Evolutionary conservation across 2,797 vertebrate genomes (phyloP).

Genomic region (Cyclura pinguis): DNA sequence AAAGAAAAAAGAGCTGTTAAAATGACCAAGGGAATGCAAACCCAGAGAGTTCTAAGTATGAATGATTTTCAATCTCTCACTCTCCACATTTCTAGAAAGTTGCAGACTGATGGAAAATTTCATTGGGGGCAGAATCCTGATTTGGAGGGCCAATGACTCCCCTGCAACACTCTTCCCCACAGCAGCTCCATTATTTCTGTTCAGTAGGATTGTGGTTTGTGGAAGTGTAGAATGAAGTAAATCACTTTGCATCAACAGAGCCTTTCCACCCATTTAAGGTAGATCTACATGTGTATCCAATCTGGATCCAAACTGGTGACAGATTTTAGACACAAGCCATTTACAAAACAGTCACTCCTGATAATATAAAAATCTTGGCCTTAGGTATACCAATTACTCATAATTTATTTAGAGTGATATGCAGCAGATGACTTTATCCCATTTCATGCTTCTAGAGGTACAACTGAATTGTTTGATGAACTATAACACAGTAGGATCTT

Average conservation of each 20-base stretch:
- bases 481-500: not conserved
- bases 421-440: not conserved
- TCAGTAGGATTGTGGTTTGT: too few relatives aligned
- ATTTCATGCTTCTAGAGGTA: not conserved
- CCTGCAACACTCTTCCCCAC: too few relatives aligned
- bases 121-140: too few relatives aligned
- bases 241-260: not conserved
- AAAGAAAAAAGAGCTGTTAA: too few relatives aligned
- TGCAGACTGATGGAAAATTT: too few relatives aligned
- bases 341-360: not conserved
- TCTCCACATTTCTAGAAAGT: too few relatives aligned
- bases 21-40: too few relatives aligned
- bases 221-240: not conserved
- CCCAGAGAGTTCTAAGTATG: too few relatives aligned
- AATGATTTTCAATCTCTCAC: too few relatives aligned
- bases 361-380: not conserved
- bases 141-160: too few relatives aligned
- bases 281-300: not conserved
- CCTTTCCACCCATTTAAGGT: not conserved
- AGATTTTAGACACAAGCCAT: not conserved
- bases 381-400: not conserved
- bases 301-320: not conserved
- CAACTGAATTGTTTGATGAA: not conserved
- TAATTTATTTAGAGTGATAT: not conserved
- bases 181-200: too few relatives aligned